Evolutionary conservation across 2,888 invertebrate species (phyloP), one percentile per base, ranked within the genome.

Genomic region (Drosophila meridiana): DNA sequence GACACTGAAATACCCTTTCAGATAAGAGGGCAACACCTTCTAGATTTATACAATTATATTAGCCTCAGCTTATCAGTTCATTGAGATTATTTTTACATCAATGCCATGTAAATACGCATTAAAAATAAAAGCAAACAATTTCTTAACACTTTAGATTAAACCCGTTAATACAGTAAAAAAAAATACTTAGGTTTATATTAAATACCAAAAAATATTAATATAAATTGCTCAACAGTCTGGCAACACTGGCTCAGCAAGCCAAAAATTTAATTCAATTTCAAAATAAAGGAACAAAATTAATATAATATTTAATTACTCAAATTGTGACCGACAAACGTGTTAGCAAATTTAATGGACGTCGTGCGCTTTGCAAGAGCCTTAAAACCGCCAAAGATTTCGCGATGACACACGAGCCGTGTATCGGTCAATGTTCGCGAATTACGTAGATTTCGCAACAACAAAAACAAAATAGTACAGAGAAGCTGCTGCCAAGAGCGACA

Each of bases 341-440:
- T 64, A 14, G 14, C 3, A 48, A 42, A 42, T n/a, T 50, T 7
- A 55, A 20, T 28, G 11, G 28, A n/a, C 40, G 32, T 38, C 8
- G 13, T 13, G 2, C 32, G 11, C 11, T 26, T 3, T 11, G 11
- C 34, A 73, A 40, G 28, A 9, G 38, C 14, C 50, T 30, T 32
- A 14, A 34, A 36, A 20, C 40, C 30, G 52, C 6, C 26, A 20
- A 53, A 55, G 52, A 47, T 61, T 70, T 60, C 40, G 53, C 36
- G 32, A 40, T 50, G 59, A 75, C 64, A 61, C 60, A 70, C 63
- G 42, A 36, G 11, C 26, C 28, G 6, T 5, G 43, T 20, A 20
- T 61, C 68, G 75, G 74, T 75, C 74, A 75, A 75, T 34, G 75
- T 70, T 48, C 75, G 75, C 52, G 43, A 62, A 47, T 50, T 36